Evolutionary conservation across 2,888 invertebrate genomes (phyloP).

Genomic region (Taenaris catops): DNA sequence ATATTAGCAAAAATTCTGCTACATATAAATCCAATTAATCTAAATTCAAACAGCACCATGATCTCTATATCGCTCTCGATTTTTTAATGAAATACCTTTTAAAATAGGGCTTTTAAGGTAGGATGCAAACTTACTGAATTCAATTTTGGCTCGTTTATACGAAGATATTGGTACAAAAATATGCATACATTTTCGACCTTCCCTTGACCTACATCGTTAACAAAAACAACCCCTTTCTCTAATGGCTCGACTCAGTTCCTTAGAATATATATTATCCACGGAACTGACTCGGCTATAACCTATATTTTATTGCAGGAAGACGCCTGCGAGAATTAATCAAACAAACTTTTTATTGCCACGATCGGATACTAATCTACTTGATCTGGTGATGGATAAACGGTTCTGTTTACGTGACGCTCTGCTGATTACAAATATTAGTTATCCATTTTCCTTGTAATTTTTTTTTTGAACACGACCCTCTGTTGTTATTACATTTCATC

Average conservation of each 20-base stretch:
- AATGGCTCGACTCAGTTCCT: slow-evolving; percentile 1
- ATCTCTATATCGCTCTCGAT: no score
- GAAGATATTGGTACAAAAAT: no score
- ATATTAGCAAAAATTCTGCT: no score
- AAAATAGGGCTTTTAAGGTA: no score
- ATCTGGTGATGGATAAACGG: slow-evolving; percentile 22
- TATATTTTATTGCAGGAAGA: slow-evolving; percentile 15
- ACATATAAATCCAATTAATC: no score
- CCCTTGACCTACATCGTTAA: slow-evolving; percentile 9
- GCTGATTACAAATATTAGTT: slow-evolving; percentile 24
- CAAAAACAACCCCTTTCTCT: slow-evolving; percentile 9
- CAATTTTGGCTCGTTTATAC: no score
- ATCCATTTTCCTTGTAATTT: slow-evolving; percentile 20
- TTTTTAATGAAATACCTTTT: no score
- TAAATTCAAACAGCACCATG: no score
- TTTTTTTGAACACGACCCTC: slow-evolving; percentile 24
- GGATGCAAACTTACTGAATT: no score
- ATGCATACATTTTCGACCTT: slow-evolving; percentile 4
- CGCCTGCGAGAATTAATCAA: slow-evolving; percentile 20
- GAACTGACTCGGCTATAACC: slow-evolving; percentile 5
- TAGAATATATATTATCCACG: slow-evolving; percentile 2
- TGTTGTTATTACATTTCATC: slow-evolving; percentile 20
- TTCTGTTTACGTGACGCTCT: slow-evolving; percentile 25
- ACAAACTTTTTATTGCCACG: slow-evolving; percentile 19
- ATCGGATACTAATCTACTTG: slow-evolving; percentile 20